Conservation (phyloP, 2,797 vertebrate genomes). For the Urosaurus nigricauda region DNA sequence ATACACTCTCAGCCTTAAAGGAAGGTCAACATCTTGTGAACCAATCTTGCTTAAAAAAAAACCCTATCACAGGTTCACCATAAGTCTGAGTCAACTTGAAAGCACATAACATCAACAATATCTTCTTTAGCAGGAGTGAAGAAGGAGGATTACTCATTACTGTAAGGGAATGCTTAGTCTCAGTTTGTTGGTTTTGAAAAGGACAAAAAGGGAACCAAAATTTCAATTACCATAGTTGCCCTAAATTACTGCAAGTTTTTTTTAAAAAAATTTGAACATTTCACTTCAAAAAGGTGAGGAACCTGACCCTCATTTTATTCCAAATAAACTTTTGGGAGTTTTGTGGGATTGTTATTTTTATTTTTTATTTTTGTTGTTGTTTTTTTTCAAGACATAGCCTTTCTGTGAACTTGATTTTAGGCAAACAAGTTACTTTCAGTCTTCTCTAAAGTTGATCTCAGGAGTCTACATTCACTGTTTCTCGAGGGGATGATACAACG, state of each 20-base stretch:
- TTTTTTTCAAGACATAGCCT: neutral
- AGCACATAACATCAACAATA: too few species aligned
- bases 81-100: too few species aligned
- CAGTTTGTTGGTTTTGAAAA: neutral
- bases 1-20: too few species aligned
- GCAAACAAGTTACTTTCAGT: constrained; percentile 19
- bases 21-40: too few species aligned
- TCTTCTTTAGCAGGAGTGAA: neutral
- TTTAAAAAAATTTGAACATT: neutral
- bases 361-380: neutral
- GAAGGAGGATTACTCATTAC: neutral
- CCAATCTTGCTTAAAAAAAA: too few species aligned
- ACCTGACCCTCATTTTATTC: neutral
- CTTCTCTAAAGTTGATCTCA: constrained; percentile 38
- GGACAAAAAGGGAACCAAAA: neutral
- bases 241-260: neutral
- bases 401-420: constrained; percentile 11
- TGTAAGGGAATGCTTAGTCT: neutral
- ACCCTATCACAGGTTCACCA: too few species aligned
- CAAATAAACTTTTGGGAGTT: neutral
- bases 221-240: neutral
- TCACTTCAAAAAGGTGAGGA: constrained; percentile 14
- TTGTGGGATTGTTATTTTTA: neutral
- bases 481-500: constrained; percentile 18
- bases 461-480: constrained; percentile 40